These are phyloP conservation scores for Chloroceryle inda DNA, from an alignment of 2,797 vertebrate species.

Conservation along the genomic window DNA sequence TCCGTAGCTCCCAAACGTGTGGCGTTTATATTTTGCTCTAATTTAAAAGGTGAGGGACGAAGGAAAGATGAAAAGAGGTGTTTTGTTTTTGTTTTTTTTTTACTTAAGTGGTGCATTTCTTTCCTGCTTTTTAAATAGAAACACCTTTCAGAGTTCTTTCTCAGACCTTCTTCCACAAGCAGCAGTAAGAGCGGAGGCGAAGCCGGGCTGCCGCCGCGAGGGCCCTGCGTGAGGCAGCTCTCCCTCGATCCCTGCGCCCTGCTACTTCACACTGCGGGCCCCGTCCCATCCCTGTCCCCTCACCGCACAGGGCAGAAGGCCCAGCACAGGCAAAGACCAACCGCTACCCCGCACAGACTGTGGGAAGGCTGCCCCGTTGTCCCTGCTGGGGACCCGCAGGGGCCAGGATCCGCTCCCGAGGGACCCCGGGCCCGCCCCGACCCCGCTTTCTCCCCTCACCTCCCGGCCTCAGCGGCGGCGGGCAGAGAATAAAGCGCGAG, in stretches of 20 bases:
- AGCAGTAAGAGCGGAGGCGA: too few species aligned
- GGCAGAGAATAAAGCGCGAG: rapidly evolving
- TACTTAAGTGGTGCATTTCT: neutral
- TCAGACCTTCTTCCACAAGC: neutral
- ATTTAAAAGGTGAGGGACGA: neutral
- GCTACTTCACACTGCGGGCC: too few species aligned
- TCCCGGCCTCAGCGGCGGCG: neutral
- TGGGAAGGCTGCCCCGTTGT: neutral
- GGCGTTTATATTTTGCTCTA: neutral
- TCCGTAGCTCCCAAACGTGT: rapidly evolving
- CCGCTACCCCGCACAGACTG: neutral
- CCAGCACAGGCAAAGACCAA: too few species aligned
- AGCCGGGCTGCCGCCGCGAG: neutral
- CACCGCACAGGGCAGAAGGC: neutral
- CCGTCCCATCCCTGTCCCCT: too few species aligned
- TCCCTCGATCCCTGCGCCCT: neutral
- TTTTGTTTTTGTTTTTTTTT: too few species aligned
- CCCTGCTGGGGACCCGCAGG: neutral
- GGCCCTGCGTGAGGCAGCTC: neutral
- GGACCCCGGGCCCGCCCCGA: neutral
- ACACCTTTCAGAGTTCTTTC: neutral
- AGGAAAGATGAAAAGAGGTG: neutral
- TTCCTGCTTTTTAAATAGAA: neutral
- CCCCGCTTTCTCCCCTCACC: neutral
- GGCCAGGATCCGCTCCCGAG: neutral